Evolutionary conservation across 2,888 invertebrate species (phyloP), one percentile per base, ranked within the genome.

Genomic region (Dicyrtoma fusca): DNA sequence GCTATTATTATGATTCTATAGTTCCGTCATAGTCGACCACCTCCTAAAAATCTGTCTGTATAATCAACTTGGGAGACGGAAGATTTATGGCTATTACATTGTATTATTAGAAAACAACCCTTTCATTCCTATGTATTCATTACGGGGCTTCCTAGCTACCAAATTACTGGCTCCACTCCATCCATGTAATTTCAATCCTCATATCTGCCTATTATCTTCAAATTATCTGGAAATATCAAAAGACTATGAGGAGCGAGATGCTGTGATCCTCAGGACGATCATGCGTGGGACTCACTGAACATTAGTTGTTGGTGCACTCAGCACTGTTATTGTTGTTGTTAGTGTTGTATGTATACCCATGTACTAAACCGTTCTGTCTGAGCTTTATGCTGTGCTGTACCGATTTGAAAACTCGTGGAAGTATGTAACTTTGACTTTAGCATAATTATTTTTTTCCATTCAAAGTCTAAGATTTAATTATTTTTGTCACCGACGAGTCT

Each of bases 31-130:
- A n/a, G 13, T 44, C 11, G 21, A 21, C 64, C 64, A 64, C 45
- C 49, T 64, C 45, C 47, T n/a, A n/a, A 34, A 62, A 34, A 44
- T n/a, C 62, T 59, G 11, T 13, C 59, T 26, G 17, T 44, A 21
- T 62, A 62, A 62, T 62, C 62, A 62, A 62, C 8, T 42, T 62
- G 62, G 45, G 45, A 62, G 62, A 62, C 62, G 45, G 3, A 44
- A 26, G 26, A 62, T 44, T 62, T 62, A 62, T 26, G 44, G 17
- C 62, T 19, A 44, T 62, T 62, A 64, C 49, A 25, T 64, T 64
- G 64, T 64, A 64, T 64, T 49, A 64, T 64, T 64, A 64, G 64
- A 45, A 19, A 64, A 49, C 25, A 64, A 64, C 64, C 47, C 49
- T 64, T 64, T 64, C 25, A 44, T 64, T 25, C 23, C 17, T 34